Percentiles rank a stretch among this genome's conserved stretches.
phyloP scores from a whole-genome alignment of 2,113 vertebrate genomes.

The Glareola pratincola region DNA sequence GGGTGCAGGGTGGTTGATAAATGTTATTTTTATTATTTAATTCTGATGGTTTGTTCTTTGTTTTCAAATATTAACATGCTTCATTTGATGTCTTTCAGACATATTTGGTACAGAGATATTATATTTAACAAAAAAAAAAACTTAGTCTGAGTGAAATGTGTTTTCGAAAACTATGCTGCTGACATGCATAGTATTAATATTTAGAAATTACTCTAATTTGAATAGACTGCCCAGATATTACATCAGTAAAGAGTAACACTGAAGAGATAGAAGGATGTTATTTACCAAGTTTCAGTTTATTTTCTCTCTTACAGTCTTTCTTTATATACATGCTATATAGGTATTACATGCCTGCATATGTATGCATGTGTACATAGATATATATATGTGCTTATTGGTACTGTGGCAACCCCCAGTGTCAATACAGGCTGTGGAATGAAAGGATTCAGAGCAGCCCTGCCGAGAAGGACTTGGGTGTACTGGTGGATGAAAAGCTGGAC shows the following conservation, averaged over 20 bases:
- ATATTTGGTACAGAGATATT: neutral
- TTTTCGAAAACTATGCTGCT: neutral
- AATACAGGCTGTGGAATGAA: neutral
- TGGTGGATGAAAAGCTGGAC: neutral
- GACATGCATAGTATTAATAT: neutral
- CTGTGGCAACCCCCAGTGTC: neutral
- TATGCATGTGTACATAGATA: accelerated
- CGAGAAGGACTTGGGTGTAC: neutral
- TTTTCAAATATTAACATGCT: neutral
- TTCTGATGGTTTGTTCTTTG: neutral
- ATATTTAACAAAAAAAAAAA: neutral
- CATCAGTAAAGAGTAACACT: neutral
- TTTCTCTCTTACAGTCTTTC: neutral
- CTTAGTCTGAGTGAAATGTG: neutral
- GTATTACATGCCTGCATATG: neutral
- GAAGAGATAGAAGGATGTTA: neutral
- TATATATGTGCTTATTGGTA: accelerated
- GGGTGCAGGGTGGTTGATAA: accelerated
- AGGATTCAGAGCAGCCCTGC: neutral
- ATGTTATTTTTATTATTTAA: neutral
- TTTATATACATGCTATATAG: neutral
- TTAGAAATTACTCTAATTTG: neutral
- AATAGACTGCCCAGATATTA: neutral
- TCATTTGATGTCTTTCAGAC: neutral
- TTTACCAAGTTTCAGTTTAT: neutral